Base-by-base conservation (phyloP, 2,888 invertebrate species). In the Philereme vetulata region DNA sequence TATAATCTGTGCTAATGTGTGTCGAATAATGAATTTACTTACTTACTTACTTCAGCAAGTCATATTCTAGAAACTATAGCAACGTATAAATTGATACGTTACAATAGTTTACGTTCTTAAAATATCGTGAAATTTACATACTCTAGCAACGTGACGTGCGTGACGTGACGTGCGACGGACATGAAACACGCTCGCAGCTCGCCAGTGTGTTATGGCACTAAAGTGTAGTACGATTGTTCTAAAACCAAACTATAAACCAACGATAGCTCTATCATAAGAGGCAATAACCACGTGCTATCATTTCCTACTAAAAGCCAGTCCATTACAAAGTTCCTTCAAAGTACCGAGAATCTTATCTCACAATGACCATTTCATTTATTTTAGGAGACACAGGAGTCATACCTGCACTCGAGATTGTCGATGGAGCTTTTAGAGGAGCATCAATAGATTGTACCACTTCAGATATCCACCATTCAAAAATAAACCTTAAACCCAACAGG, bases 281-380 rank as follows among this genome's bases (percentile, higher is more conserved):
- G 36, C 55, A 11, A 57, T 63, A 51, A 62, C 60, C 64, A 67
- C 71, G 72, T 68, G 69, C 69, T 62, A 68, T 68, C 66, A 72
- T 72, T 75, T 72, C 75, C 72, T 72, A 51, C 66, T 74, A 70
- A 75, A 74, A 74, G 75, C 70, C 66, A 63, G 66, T 66, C 67
- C 67, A 69, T 74, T 76, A 70, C 74, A 70, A 72, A 72, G 68
- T 50, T 54, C 54, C 74, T 60, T 46, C 40, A 65, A 65, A 74
- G 75, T 78, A 79, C 77, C 70, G 64, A 77, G 75, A 80, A 84
- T 81, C 78, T 86, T 85, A 89, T 90, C 89, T 85, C 65, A 72
- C 82, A 85, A 85, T 88, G 85, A 88, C 84, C 86, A 87, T 86
- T 85, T 85, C 80, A 87, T 90, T 88, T 91, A 91, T 91, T 90